Percentiles rank a stretch among this genome's conserved stretches.
phyloP scores from a whole-genome alignment of 23 tunicate species.

The Aplidium turbinatum region DNA sequence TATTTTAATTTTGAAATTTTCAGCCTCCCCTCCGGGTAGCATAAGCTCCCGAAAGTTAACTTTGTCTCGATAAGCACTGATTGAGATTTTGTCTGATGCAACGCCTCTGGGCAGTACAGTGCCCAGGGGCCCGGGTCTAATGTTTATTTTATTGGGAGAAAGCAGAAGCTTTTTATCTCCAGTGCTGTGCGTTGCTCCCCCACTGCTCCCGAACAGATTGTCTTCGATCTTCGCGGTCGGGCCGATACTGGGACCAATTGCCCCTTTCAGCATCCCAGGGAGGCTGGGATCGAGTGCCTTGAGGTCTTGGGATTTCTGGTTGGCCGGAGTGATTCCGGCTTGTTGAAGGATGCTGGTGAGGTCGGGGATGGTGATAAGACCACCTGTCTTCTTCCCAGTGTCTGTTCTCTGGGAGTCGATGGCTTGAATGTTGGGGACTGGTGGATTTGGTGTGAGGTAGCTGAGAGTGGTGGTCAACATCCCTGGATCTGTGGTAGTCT shows the following conservation, averaged over 20 bases:
- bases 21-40: no score
- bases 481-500: no score
- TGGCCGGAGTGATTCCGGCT: slow-evolving; percentile 15
- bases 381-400: slow-evolving; percentile 7
- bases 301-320: not conserved
- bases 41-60: no score
- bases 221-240: not conserved
- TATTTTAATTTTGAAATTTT: no score
- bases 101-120: slow-evolving; percentile 1
- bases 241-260: slow-evolving; percentile 8
- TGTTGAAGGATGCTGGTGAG: slow-evolving; percentile 27
- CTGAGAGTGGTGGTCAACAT: no score
- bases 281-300: not conserved
- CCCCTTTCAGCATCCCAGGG: slow-evolving; percentile 24
- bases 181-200: no score
- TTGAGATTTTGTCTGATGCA: slow-evolving; percentile 1
- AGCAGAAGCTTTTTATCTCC: no score
- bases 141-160: not conserved
- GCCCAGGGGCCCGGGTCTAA: slow-evolving; percentile 9
- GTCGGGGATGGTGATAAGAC: slow-evolving; percentile 14
- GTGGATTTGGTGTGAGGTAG: no score
- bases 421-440: no score
- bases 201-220: no score
- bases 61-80: no score
- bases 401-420: not conserved